Evolutionary conservation across 2,888 invertebrate species (phyloP).

Genomic region (Drosophila parthenogenetica): DNA sequence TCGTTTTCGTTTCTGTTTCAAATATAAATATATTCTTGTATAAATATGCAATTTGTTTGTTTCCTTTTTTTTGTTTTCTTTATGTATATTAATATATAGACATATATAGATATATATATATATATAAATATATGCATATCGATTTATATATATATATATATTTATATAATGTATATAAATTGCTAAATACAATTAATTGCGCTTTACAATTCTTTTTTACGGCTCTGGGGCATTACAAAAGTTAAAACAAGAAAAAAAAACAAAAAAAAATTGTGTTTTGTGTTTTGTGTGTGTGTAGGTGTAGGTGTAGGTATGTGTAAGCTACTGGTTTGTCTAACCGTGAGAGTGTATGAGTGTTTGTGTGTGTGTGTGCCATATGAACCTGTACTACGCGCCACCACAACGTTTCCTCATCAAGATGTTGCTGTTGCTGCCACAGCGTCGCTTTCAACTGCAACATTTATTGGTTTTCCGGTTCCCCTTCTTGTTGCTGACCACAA

Average conservation of each 20-base stretch:
- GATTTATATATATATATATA: conserved; percentile 47
- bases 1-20: conserved; percentile 7
- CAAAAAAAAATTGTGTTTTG: conserved; percentile 40
- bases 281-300: conserved; percentile 11
- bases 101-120: conserved; percentile 55
- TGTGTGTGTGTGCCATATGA: conserved; percentile 47
- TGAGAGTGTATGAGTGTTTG: conserved; percentile 19
- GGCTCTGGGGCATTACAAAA: conserved; percentile 65
- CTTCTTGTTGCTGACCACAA: conserved; percentile 79
- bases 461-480: conserved; percentile 83
- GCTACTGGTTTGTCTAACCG: conserved; percentile 42
- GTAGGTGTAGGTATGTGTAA: conserved; percentile 26
- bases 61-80: conserved; percentile 22
- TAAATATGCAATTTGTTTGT: conserved; percentile 64
- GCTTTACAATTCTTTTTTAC: conserved; percentile 70
- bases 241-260: conserved; percentile 43
- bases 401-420: conserved; percentile 40
- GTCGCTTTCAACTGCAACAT: conserved; percentile 84
- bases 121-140: conserved; percentile 51
- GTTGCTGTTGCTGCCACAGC: conserved; percentile 17
- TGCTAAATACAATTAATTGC: conserved; percentile 78
- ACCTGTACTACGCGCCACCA: conserved; percentile 67
- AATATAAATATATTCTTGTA: conserved; percentile 72
- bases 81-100: conserved; percentile 53
- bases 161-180: conserved; percentile 68